Evolutionary conservation across 2,888 invertebrate genomes (phyloP).

Genomic region (Leucophenga montana): DNA sequence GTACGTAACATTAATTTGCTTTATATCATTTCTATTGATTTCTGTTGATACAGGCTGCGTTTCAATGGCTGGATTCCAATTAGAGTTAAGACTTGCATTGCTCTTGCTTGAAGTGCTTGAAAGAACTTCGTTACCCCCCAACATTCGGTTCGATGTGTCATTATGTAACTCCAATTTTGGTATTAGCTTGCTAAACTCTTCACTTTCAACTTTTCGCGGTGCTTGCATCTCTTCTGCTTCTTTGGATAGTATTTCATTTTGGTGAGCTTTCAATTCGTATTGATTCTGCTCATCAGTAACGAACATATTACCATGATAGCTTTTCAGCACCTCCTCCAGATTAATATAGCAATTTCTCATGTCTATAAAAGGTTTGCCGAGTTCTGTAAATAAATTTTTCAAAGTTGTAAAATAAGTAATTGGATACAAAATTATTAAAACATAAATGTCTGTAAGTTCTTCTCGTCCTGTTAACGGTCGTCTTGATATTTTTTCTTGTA

Average conservation of each 20-base stretch:
- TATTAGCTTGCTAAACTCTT: too few species aligned
- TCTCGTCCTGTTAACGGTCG: too few species aligned
- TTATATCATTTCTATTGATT: not conserved
- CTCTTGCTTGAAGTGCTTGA: too few species aligned
- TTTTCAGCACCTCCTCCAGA: conserved; percentile 45
- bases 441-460: too few species aligned
- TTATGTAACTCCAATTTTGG: too few species aligned
- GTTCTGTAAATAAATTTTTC: not conserved
- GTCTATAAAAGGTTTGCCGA: conserved; percentile 44
- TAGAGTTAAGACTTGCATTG: not conserved
- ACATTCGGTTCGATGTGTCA: too few species aligned
- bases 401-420: too few species aligned
- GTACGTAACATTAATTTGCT: too few species aligned
- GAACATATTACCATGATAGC: conserved; percentile 27
- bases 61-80: not conserved
- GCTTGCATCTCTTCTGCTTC: not conserved
- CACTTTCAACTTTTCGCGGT: not conserved
- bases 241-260: not conserved
- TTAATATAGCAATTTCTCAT: conserved; percentile 20
- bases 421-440: too few species aligned
- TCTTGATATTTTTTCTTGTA: too few species aligned
- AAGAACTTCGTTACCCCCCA: too few species aligned
- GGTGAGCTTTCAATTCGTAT: too few species aligned
- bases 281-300: not conserved
- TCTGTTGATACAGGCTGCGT: not conserved